Base-by-base conservation (phyloP, 2,797 vertebrate species). In the Tenualosa ilisha region DNA sequence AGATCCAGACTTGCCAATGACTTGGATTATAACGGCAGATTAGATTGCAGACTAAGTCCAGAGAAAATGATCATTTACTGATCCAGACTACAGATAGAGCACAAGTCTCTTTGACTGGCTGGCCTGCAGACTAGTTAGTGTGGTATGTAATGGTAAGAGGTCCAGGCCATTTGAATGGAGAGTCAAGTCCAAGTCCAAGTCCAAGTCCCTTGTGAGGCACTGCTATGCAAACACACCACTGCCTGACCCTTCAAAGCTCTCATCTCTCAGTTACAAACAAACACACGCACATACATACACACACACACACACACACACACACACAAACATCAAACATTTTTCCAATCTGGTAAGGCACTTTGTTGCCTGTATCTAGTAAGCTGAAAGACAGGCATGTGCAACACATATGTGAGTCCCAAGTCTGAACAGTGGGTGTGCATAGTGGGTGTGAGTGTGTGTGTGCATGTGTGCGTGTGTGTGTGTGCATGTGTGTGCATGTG, bases 381-480 rank as follows among this genome's bases (percentile, higher is more conserved):
- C 31, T 12, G 37, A 20, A 40, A 40, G 68, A 3, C 85, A 89
- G 50, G 81, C 86, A 46, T 51, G 50, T 87, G 87, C 86, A 83
- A 81, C 85, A 89, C 89, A 90, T 85, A 86, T 90, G 88, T 79
- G 79, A 72, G 83, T 85, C 86, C 85, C 86, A 87, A 88, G 88
- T 22, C 51, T 86, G 81, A 54, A 53, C 51, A 53, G 51, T 53
- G 20, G 40, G 65, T 72, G 65, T 56, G 51, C 51, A 54, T 54
- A 54, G 31, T 31, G 31, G 31, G 31, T 31, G 31, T 17, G 50
- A 1, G 50, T 51, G 50, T 51, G n/a, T 24, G 59, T 61, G 59
- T 61, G 59, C n/a, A 3, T 22, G 59, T 61, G 59, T 24, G 9
- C 26, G 6, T 26, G 24, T 11, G 7, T 65, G 61, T 65, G n/a